These are phyloP conservation scores for Solenodon paradoxus DNA, from an alignment of 2,113 vertebrate species.

Conservation along the genomic window DNA sequence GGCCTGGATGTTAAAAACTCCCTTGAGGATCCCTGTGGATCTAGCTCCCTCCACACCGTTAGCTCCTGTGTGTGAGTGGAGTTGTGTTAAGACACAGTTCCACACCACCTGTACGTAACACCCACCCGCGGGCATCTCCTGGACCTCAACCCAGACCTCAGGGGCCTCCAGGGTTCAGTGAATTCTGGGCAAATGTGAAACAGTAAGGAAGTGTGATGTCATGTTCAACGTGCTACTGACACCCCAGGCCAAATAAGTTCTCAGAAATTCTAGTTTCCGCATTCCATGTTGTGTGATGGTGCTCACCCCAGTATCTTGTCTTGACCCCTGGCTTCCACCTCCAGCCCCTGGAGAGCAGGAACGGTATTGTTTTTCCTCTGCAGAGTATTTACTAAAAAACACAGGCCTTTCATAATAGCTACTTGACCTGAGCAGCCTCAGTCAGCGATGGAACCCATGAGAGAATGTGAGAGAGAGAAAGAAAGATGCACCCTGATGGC, in stretches of 20 bases:
- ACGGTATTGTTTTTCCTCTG: background rate
- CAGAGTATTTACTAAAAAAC: background rate
- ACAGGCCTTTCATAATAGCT: background rate
- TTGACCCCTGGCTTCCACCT: background rate
- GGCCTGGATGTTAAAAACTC: background rate
- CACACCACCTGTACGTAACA: too few species aligned
- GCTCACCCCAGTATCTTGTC: background rate
- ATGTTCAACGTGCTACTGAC: background rate
- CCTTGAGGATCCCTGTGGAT: background rate
- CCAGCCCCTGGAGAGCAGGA: background rate
- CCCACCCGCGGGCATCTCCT: background rate
- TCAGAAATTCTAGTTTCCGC: background rate
- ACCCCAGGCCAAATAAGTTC: background rate
- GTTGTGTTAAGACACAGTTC: background rate
- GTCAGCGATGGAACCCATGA: background rate
- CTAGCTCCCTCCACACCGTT: too few species aligned
- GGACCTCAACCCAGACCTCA: background rate
- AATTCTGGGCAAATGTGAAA: background rate
- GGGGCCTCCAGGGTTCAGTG: background rate
- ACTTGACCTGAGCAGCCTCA: background rate
- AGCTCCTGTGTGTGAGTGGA: rapidly evolving
- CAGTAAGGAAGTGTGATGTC: background rate
- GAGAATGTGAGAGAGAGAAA: too few species aligned
- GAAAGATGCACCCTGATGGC: too few species aligned
- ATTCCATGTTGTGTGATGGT: background rate